Evolutionary conservation across 2,797 vertebrate genomes (phyloP), one percentile per base, ranked within the genome.

Genomic region (Champsocephalus gunnari): DNA sequence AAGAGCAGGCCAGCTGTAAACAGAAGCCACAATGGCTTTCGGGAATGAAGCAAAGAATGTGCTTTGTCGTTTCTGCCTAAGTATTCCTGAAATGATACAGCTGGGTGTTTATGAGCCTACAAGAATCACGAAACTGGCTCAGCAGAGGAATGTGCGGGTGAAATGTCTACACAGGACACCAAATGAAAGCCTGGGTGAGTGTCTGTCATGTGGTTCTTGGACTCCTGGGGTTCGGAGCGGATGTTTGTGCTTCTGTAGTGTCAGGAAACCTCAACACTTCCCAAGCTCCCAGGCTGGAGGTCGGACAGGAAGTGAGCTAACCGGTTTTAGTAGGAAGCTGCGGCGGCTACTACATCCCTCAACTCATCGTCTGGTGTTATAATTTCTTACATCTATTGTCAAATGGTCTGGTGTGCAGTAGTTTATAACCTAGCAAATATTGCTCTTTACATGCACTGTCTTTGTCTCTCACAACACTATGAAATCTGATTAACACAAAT

Each of bases 241-340:
- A 84, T 84, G 85, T 83, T 75, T 76, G 63, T 45, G 51, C 44
- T 55, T 66, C 73, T 41, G 48, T 13, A 11, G 45, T n/a, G 7
- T 21, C 68, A 47, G 21, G 19, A 12, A 10, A 60, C 77, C 81
- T 86, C 28, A 74, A 61, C 79, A 79, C 83, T 73, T 77, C 58
- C 58, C 50, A 53, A 19, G 67, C 75, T 86, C 73, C 55, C 55
- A 73, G 1, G 58, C 32, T 58, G 47, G 55, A 9, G n/a, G 48
- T 53, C 38, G 3, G 16, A n/a, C 61, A 55, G 62, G 73, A 77
- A 80, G 63, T 1, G 2, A 43, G 13, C 16, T 0, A 3, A 41
- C 16, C 4, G 41, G 38, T 34, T 61, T 10, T 5, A 14, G 21
- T 19, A 41, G 54, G 59, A 19, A 56, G 59, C 12, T 17, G 1